Conservation (phyloP, 2,888 invertebrate species). For the Noctua pronuba region DNA sequence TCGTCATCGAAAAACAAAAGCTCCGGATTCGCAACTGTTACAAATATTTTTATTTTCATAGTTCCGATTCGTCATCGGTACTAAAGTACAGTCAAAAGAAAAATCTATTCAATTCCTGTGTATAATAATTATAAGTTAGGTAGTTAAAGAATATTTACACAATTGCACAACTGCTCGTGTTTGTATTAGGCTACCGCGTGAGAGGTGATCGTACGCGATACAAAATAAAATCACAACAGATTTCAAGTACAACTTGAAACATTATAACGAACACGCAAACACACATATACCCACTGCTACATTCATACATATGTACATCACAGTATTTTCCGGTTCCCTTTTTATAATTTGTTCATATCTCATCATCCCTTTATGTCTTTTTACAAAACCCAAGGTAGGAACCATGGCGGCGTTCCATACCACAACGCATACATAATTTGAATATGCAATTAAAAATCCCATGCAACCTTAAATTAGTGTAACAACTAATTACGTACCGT, state of each 20-base stretch:
- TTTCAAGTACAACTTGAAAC: neutral
- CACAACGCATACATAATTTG: constrained; percentile 31
- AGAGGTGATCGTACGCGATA: neutral
- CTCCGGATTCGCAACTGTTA: too few species aligned
- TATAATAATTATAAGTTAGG: too few species aligned
- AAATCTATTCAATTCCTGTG: too few species aligned
- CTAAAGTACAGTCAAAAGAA: too few species aligned
- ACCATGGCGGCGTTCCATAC: constrained; percentile 3
- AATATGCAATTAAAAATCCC: constrained; percentile 54
- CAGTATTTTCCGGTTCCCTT: constrained; percentile 5
- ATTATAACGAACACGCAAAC: neutral
- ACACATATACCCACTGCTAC: neutral
- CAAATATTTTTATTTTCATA: too few species aligned
- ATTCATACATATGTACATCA: neutral
- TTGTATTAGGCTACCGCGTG: neutral
- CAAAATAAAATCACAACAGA: neutral
- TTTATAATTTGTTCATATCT: constrained; percentile 30
- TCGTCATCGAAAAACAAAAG: too few species aligned
- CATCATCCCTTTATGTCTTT: constrained; percentile 2
- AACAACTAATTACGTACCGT: constrained; percentile 53
- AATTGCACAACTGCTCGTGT: neutral
- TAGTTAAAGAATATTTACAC: too few species aligned
- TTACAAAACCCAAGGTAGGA: neutral
- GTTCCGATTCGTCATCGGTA: too few species aligned
- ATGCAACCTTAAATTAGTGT: constrained; percentile 40